Conservation (phyloP, 2,888 invertebrate species). For the Flabesymbios commensalis region DNA sequence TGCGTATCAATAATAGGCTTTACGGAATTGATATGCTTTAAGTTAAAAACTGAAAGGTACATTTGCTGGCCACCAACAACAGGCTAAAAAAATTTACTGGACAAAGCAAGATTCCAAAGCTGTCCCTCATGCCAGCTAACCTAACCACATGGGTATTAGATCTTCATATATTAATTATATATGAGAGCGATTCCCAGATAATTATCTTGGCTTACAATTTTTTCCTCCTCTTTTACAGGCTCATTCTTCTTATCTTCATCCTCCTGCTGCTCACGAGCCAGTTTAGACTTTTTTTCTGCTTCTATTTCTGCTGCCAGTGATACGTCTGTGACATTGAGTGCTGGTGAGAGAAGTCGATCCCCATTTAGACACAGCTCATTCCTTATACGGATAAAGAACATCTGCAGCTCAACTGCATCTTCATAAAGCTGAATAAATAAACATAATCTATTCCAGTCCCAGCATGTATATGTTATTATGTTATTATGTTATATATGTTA, state of each 20-base stretch:
- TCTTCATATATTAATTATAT: too few relatives aligned
- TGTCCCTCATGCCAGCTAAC: too few relatives aligned
- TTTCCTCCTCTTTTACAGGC: conserved; percentile 10
- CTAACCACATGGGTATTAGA: too few relatives aligned
- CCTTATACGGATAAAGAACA: conserved; percentile 77
- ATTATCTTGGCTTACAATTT: too few relatives aligned
- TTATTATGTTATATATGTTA: neutral
- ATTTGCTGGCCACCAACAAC: too few relatives aligned
- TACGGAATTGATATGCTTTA: too few relatives aligned
- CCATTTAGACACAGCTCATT: conserved; percentile 78
- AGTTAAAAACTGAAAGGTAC: too few relatives aligned
- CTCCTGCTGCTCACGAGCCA: conserved; percentile 61
- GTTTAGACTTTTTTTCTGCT: conserved; percentile 69
- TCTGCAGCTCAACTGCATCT: conserved; percentile 90
- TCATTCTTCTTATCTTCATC: conserved; percentile 49
- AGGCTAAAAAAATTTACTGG: too few relatives aligned
- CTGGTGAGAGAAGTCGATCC: conserved; percentile 82
- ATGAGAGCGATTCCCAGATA: too few relatives aligned
- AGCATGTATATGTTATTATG: neutral
- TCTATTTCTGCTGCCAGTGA: conserved; percentile 66
- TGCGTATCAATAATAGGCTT: too few relatives aligned
- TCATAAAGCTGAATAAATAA: conserved; percentile 74
- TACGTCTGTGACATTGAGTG: conserved; percentile 77
- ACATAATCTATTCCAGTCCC: neutral
- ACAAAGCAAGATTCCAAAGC: too few relatives aligned